Evolutionary conservation across 2,888 invertebrate genomes (phyloP).

Genomic region (Bombylius discolor): DNA sequence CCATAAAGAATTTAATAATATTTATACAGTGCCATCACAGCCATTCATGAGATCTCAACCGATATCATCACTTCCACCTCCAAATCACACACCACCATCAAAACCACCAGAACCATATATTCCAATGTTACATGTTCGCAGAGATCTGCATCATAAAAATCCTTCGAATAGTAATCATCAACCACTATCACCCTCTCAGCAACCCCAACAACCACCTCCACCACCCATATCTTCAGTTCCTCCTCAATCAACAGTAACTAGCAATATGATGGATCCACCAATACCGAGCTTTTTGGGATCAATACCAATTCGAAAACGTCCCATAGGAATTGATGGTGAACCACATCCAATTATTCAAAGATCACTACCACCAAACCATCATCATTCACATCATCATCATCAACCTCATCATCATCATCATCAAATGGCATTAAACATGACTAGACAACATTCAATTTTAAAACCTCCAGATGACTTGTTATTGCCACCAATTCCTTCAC

Average conservation of each 20-base stretch:
- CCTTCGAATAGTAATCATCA: slow-evolving; percentile 20
- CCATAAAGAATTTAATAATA: background rate
- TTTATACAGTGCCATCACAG: slow-evolving; percentile 7
- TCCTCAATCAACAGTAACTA: slow-evolving; percentile 31
- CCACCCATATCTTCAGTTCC: slow-evolving; percentile 22
- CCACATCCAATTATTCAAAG: slow-evolving; percentile 20
- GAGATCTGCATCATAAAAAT: slow-evolving; percentile 53
- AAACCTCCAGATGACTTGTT: slow-evolving; percentile 16
- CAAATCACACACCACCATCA: slow-evolving; percentile 32
- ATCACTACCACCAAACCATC: slow-evolving; percentile 10
- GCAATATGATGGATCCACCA: slow-evolving; percentile 29
- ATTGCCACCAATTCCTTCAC: slow-evolving; percentile 14
- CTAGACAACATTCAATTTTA: slow-evolving; percentile 21
- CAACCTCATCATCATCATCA: background rate
- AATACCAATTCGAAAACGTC: slow-evolving; percentile 32
- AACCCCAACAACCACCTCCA: slow-evolving; percentile 39
- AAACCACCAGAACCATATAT: slow-evolving; percentile 32
- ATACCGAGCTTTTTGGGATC: slow-evolving; percentile 35
- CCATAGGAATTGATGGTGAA: slow-evolving; percentile 25
- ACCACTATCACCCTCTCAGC: slow-evolving; percentile 35
- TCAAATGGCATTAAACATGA: slow-evolving; percentile 27
- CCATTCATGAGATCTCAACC: slow-evolving; percentile 24
- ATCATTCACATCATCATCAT: slow-evolving; percentile 9
- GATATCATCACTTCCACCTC: slow-evolving; percentile 27
- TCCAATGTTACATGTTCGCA: slow-evolving; percentile 58